phyloP scores from a whole-genome alignment of 2,888 invertebrate species.

The Ophraella communa region DNA sequence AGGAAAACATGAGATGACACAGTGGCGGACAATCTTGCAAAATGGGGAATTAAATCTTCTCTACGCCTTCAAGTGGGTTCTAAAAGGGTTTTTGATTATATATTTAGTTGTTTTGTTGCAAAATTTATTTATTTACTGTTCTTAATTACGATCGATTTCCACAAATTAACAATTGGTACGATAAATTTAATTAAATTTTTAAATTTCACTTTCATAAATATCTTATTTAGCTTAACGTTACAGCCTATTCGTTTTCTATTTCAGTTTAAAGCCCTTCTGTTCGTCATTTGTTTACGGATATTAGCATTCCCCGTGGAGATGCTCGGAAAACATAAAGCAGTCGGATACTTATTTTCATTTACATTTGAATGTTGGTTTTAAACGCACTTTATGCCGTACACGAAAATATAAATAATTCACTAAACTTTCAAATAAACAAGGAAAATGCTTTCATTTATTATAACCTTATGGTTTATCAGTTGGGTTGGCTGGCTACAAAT shows the following conservation, averaged over 20 bases:
- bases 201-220: background rate
- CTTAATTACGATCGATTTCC: too few relatives aligned
- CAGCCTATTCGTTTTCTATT: background rate
- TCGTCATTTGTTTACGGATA: conserved; percentile 4
- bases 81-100: too few relatives aligned
- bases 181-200: too few relatives aligned
- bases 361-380: background rate
- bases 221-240: background rate
- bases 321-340: conserved; percentile 1
- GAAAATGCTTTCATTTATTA: background rate
- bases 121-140: too few relatives aligned
- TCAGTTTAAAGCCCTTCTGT: background rate
- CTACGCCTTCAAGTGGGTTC: too few relatives aligned
- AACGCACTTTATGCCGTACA: background rate
- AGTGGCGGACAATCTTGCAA: too few relatives aligned
- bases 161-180: too few relatives aligned
- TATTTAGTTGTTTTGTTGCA: too few relatives aligned
- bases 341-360: background rate
- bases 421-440: background rate
- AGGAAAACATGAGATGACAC: too few relatives aligned
- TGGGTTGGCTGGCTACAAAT: too few relatives aligned
- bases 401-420: background rate
- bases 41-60: too few relatives aligned
- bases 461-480: background rate
- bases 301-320: conserved; percentile 4